Percentiles rank a stretch among this genome's conserved stretches.
phyloP scores from a whole-genome alignment of 2,888 invertebrate species.

The Agrilus biguttatus region DNA sequence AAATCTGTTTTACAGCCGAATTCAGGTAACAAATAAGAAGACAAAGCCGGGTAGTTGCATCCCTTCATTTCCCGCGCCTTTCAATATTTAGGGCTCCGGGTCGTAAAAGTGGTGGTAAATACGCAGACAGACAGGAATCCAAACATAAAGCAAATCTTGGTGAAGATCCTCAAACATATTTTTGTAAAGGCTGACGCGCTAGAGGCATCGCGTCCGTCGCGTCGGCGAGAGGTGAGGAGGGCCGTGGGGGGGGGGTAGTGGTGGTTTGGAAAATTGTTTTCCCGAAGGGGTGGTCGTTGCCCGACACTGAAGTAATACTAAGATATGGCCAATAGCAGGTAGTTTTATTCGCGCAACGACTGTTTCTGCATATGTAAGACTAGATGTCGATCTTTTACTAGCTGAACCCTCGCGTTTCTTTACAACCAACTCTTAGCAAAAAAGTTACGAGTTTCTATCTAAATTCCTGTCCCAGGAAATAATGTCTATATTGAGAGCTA shows the following conservation, averaged over 20 bases:
- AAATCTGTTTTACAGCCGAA: no score
- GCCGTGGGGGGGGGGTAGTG: conserved; percentile 3
- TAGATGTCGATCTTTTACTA: conserved; percentile 33
- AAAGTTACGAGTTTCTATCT: conserved; percentile 4
- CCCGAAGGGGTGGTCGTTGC: conserved; percentile 27
- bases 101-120: no score
- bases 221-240: conserved; percentile 8
- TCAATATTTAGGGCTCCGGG: no score
- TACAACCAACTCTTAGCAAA: conserved; percentile 7
- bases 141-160: conserved; percentile 10
- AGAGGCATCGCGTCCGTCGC: conserved; percentile 3
- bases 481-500: no score
- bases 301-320: conserved; percentile 30
- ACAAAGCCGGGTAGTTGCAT: no score
- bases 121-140: neutral
- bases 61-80: no score
- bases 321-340: conserved; percentile 35
- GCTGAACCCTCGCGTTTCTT: conserved; percentile 12
- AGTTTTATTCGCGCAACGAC: conserved; percentile 34
- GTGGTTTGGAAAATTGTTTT: conserved; percentile 29
- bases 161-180: conserved; percentile 12
- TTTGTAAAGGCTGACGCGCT: conserved; percentile 5
- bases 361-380: conserved; percentile 32
- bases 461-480: no score
- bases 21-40: no score